Percentiles rank a stretch among this genome's conserved stretches.
Conservation (phyloP, 2,797 vertebrate genomes). For the Meriones psammophilus region DNA sequence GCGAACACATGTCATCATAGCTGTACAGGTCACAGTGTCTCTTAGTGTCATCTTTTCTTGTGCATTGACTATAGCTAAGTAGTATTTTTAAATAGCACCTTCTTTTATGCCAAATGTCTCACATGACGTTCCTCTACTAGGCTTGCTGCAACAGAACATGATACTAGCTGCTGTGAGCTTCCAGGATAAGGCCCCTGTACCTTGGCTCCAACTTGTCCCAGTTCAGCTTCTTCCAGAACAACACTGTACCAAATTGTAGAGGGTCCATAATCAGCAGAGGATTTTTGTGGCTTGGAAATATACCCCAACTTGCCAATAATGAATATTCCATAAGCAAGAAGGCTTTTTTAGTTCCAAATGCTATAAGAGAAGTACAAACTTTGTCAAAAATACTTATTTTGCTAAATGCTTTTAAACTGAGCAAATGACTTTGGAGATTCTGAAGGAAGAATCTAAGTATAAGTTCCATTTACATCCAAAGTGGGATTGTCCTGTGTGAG, state of each 20-base stretch:
- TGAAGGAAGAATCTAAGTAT: slow-evolving; percentile 54
- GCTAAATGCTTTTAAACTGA: slow-evolving; percentile 78
- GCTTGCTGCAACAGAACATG: neutral
- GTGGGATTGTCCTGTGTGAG: slow-evolving; percentile 57
- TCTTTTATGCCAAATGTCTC: slow-evolving; percentile 42
- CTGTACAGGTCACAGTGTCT: slow-evolving; percentile 32
- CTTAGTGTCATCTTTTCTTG: slow-evolving; percentile 41
- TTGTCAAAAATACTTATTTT: slow-evolving; percentile 79
- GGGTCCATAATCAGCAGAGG: slow-evolving; percentile 69
- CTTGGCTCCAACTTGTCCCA: slow-evolving; percentile 70
- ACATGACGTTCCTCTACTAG: neutral
- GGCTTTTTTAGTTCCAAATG: slow-evolving; percentile 69
- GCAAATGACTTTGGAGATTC: slow-evolving; percentile 62
- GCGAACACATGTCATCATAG: slow-evolving; percentile 29
- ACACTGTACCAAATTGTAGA: slow-evolving; percentile 73
- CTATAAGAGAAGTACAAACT: slow-evolving; percentile 72
- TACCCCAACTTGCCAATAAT: slow-evolving; percentile 79
- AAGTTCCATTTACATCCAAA: slow-evolving; percentile 63
- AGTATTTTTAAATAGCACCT: neutral
- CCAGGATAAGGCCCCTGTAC: neutral
- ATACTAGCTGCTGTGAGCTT: slow-evolving; percentile 59
- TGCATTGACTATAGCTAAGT: neutral
- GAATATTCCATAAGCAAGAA: slow-evolving; percentile 78
- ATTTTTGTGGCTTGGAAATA: slow-evolving; percentile 80
- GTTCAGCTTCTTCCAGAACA: slow-evolving; percentile 67